A percentile compares a stretch with the other conserved stretches of the same genome.
Evolutionary conservation across 2,888 invertebrate genomes (phyloP).

Genomic region (Zygogramma bicolorata): DNA sequence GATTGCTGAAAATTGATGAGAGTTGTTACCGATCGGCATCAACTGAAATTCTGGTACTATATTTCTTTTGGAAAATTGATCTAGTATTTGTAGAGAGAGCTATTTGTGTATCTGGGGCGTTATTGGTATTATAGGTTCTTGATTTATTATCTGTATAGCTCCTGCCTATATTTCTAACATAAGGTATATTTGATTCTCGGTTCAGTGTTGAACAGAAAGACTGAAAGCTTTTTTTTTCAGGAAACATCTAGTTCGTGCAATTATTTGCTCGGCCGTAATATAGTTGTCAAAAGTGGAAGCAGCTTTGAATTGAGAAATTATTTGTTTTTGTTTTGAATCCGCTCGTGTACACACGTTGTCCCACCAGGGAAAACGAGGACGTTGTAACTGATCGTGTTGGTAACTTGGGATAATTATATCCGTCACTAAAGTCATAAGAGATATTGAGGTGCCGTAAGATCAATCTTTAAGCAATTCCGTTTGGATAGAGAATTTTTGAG

Average conservation of each 20-base stretch:
- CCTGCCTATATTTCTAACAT: neutral
- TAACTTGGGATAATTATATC: neutral
- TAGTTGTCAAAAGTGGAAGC: neutral
- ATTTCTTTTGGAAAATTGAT: neutral
- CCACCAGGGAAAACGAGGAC: neutral
- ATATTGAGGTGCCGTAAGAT: neutral
- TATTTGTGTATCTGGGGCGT: neutral
- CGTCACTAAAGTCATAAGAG: neutral
- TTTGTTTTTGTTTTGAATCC: neutral
- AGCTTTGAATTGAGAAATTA: neutral
- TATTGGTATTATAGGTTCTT: neutral
- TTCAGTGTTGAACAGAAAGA: neutral
- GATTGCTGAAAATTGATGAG: neutral
- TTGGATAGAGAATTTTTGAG: neutral
- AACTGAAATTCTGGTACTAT: neutral
- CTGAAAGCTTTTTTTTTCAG: neutral
- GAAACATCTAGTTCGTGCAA: neutral
- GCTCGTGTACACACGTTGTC: neutral
- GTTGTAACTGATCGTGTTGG: neutral
- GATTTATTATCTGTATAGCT: neutral
- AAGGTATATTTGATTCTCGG: neutral
- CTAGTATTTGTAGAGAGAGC: too few relatives aligned
- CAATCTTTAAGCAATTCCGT: neutral
- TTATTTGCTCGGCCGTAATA: neutral
- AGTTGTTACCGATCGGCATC: neutral